Base-by-base conservation (phyloP, 2,797 vertebrate species). In the Sebastes variabilis region DNA sequence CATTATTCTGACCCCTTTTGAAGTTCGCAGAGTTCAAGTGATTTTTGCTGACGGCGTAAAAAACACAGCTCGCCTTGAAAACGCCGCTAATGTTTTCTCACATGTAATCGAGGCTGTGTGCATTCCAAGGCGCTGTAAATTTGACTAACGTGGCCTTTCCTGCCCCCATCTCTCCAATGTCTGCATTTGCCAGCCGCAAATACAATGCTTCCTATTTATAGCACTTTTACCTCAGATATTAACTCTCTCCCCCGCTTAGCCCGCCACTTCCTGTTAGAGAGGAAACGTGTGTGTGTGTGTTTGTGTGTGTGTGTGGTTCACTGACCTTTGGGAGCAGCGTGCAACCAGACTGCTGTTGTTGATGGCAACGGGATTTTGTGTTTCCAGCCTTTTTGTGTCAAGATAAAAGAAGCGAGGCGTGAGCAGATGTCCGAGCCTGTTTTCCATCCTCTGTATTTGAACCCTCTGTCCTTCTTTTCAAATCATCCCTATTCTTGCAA, bases 131-230 rank as follows among this genome's bases (percentile, higher is more conserved):
- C 8, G 66, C 80, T 89, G 89, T 91, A 80, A 90, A 90, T 88
- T 79, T 89, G 79, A 87, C 81, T 84, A 86, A 84, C 29, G 22
- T 58, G 61, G 81, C 82, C 84, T 87, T 92, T 93, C 90, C 90
- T 80, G 88, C 86, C 85, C 87, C 81, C 67, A 77, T 85, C 79
- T 82, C 81, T 69, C 82, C 58, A 68, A 32, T 58, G 82, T 90
- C 93, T 79, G 59, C 68, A 27, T 87, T 83, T 79, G 84, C 84
- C 89, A 88, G 79, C 80, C 77, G 9, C 65, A 81, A 81, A 87
- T 88, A 94, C 94, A 94, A 93, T 93, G 82, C 88, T 85, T 79
- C 81, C 93, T 95, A 95, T 95, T 95, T 95, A 95, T 95, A 95
- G 94, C 2, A 4, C 72, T 81, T 89, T 89, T 88, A 91, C 87